phyloP scores from a whole-genome alignment of 30 jellyfish, hydroid and myxozoan species.

The Aurelia sp. region DNA sequence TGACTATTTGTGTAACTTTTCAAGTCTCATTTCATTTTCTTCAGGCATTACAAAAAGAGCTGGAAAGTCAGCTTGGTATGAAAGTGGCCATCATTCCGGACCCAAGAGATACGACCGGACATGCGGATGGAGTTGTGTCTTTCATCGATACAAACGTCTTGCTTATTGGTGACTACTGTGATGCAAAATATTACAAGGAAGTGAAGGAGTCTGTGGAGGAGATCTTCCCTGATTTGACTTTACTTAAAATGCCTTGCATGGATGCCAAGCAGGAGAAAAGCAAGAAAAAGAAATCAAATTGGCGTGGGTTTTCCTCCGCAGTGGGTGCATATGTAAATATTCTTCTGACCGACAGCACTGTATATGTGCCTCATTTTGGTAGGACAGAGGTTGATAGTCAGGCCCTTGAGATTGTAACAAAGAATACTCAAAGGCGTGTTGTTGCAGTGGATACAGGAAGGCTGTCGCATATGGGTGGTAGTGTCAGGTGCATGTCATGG shows the following conservation, averaged over 20 bases:
- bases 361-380: constrained; percentile 62
- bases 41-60: constrained; percentile 4
- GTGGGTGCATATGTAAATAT: constrained; percentile 67
- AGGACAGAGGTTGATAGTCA: constrained; percentile 15
- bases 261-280: constrained; percentile 40
- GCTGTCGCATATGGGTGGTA: constrained; percentile 75
- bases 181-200: constrained; percentile 36
- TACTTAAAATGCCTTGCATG: constrained; percentile 53
- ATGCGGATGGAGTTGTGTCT: constrained; percentile 76
- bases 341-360: constrained; percentile 57
- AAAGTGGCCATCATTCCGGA: constrained; percentile 69
- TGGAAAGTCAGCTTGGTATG: constrained; percentile 41
- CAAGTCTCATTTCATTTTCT: background rate
- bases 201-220: constrained; percentile 54
- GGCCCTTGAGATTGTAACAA: constrained; percentile 32
- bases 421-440: constrained; percentile 40
- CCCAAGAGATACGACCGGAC: constrained; percentile 76
- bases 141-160: constrained; percentile 53
- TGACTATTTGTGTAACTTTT: no score
- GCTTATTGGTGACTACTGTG: constrained; percentile 64
- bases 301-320: constrained; percentile 63
- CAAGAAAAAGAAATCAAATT: constrained; percentile 11
- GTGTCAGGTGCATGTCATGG: constrained; percentile 69
- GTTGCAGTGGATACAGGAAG: constrained; percentile 54
- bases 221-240: constrained; percentile 49